phyloP scores from a whole-genome alignment of 2,113 vertebrate genomes.

The Brachypteracias leptosomus region DNA sequence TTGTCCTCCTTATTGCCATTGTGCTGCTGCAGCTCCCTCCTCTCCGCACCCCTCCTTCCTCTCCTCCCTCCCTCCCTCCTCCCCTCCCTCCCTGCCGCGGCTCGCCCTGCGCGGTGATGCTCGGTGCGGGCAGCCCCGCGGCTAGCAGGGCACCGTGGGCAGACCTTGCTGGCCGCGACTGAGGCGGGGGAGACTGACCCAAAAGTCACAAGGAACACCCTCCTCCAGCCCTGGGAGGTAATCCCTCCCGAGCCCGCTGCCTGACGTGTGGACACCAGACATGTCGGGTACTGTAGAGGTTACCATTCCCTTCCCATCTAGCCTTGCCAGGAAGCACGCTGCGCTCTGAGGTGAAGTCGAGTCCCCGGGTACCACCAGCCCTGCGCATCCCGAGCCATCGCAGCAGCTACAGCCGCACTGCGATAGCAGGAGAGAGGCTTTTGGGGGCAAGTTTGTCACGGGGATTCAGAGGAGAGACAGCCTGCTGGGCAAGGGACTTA shows the following conservation, averaged over 20 bases:
- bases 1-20: constrained; percentile 5
- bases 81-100: neutral
- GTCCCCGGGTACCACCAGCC: neutral
- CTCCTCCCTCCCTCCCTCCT: neutral
- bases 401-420: neutral
- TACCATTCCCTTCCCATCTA: neutral
- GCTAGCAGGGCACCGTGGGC: neutral
- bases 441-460: neutral
- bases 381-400: neutral
- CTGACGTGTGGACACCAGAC: constrained; percentile 17
- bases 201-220: constrained; percentile 26
- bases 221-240: constrained; percentile 1
- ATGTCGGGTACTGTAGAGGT: neutral
- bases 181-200: constrained; percentile 11
- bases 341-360: neutral
- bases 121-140: neutral
- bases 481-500: neutral
- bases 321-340: neutral
- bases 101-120: neutral
- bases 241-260: constrained; percentile 11
- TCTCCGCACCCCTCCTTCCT: neutral
- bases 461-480: neutral
- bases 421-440: neutral
- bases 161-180: constrained; percentile 1
- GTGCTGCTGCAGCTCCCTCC: neutral